Percentiles rank a stretch among this genome's conserved stretches.
Evolutionary conservation across 2,797 vertebrate species (phyloP).

Genomic region (Podarcis siculus): DNA sequence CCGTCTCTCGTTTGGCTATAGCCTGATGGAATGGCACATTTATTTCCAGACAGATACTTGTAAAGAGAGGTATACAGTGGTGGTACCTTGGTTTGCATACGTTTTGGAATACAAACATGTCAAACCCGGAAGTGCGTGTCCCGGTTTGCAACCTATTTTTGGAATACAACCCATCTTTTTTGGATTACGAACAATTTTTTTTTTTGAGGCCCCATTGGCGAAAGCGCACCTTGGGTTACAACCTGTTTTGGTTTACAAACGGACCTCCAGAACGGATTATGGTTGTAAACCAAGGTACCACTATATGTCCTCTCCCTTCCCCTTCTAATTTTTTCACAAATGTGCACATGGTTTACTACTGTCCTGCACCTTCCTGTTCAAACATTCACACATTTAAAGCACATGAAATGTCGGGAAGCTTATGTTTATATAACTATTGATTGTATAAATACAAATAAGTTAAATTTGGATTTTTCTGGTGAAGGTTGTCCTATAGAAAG

Average conservation of each 20-base stretch:
- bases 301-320: background rate
- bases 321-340: background rate
- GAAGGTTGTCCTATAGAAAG: background rate
- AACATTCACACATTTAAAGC: background rate
- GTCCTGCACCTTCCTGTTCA: background rate
- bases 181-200: too few relatives aligned
- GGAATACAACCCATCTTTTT: too few relatives aligned
- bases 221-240: too few relatives aligned
- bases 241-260: too few relatives aligned
- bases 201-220: too few relatives aligned
- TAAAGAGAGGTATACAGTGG: background rate
- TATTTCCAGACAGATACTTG: background rate
- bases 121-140: too few relatives aligned
- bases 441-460: background rate
- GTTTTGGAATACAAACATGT: too few relatives aligned
- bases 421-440: background rate
- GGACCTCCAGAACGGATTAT: too few relatives aligned
- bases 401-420: background rate
- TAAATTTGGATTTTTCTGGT: background rate
- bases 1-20: too few relatives aligned
- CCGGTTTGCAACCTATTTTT: too few relatives aligned
- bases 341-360: background rate
- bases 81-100: too few relatives aligned
- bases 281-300: too few relatives aligned
- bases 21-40: background rate